A percentile compares a stretch with the other conserved stretches of the same genome.
Evolutionary conservation across 2,797 vertebrate genomes (phyloP).

Genomic region (Adelosebastes latens): DNA sequence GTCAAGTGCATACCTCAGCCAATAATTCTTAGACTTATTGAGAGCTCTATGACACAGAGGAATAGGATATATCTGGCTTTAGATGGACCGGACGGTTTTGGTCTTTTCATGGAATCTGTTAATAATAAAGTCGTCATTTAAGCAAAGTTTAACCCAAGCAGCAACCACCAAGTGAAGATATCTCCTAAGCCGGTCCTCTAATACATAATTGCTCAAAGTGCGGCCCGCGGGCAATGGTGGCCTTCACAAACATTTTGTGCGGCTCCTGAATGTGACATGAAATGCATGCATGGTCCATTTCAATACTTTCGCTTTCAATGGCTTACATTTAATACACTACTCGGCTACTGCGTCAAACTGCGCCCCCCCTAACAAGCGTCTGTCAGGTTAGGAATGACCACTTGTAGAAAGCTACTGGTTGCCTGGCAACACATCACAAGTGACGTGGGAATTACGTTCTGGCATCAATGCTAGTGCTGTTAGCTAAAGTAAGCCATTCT

Average conservation of each 20-base stretch:
- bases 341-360: background rate
- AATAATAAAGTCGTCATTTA: too few species aligned
- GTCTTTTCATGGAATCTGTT: too few species aligned
- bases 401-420: background rate
- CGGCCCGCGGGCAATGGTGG: background rate
- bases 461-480: background rate
- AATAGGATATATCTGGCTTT: too few species aligned
- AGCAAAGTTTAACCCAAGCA: too few species aligned
- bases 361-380: background rate
- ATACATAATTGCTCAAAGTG: background rate
- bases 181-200: too few species aligned
- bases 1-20: background rate
- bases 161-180: too few species aligned
- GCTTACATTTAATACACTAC: background rate
- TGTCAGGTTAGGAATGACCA: background rate
- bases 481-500: background rate
- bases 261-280: background rate
- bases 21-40: background rate
- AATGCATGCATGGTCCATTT: background rate
- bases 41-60: too few species aligned
- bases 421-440: background rate
- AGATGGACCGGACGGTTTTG: too few species aligned
- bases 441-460: background rate
- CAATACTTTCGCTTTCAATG: background rate
- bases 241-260: background rate